Base-by-base conservation (phyloP, 2,113 vertebrate species). In the Psettodes erumei region DNA sequence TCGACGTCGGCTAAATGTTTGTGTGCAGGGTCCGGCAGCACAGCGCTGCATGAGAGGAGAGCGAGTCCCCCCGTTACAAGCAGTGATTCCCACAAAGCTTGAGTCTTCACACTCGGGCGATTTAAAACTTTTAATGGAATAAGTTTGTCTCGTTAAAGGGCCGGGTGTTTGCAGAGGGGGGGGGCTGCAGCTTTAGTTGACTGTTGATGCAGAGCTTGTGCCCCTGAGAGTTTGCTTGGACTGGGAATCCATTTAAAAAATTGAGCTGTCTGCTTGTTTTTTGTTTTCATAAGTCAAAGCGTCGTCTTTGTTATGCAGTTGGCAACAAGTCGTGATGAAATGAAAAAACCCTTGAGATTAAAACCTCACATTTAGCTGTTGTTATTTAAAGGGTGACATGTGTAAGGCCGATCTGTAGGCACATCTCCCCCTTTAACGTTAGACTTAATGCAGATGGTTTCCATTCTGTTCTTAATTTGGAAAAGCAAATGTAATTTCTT, bases 81-180 rank as follows among this genome's bases (percentile, higher is more conserved):
- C 56, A 66, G 13, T 13, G 19, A 3, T 62, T 70, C 48, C 23
- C 32, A 43, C 81, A 30, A 40, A 61, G 69, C 56, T 79, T 1
- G 1, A 62, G 23, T 19, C 5, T 54, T 47, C 59, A 62, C 5
- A 1, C 66, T 48, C 45, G 10, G 54, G 11, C 82, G 48, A 74
- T 77, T 83, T 60, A 11, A 81, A 83, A 89, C 74, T 86, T 87
- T 81, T 83, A 81, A 89, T 85, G 6, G 23, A 78, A 80, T 68
- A 77, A 75, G 69, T 86, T 86, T 73, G 8, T 58, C 30, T 54
- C 32, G 51, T 80, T 71, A 53, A 77, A 55, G 27, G 21, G 23
- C 28, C 1, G 11, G 18, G 42, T 80, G 71, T 81, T 78, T 76
- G 68, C 67, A 18, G 50, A 66, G 55, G 63, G 60, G 28, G n/a